phyloP scores from a whole-genome alignment of 2,797 vertebrate genomes.

The Sciurus vulgaris region DNA sequence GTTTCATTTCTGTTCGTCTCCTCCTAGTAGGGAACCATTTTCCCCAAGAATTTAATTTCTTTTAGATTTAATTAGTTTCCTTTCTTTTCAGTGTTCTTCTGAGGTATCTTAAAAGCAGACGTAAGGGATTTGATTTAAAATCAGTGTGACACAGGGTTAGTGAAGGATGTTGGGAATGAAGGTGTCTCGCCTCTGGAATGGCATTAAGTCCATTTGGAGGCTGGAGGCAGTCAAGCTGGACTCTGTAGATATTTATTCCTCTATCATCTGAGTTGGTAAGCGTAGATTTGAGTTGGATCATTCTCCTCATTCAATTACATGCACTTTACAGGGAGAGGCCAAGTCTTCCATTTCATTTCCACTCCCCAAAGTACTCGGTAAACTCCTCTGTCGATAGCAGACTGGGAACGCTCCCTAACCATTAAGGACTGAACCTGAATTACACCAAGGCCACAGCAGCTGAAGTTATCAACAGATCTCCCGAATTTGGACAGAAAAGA shows the following conservation, averaged over 20 bases:
- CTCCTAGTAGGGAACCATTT: neutral
- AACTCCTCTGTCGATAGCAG: neutral
- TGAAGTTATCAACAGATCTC: slow-evolving; percentile 41
- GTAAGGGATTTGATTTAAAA: slow-evolving; percentile 61
- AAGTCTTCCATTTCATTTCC: slow-evolving; percentile 56
- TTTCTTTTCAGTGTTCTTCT: slow-evolving; percentile 37
- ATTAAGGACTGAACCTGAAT: neutral
- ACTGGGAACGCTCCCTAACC: neutral
- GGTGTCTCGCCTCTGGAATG: neutral
- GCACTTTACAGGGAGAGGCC: slow-evolving; percentile 29
- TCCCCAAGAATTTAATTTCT: slow-evolving; percentile 64
- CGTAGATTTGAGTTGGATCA: neutral
- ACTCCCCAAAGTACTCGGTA: neutral
- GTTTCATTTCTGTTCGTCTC: slow-evolving; percentile 3
- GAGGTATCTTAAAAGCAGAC: slow-evolving; percentile 60
- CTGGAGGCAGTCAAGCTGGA: neutral
- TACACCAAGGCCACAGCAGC: neutral
- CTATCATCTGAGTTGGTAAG: neutral
- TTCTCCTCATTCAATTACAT: slow-evolving; percentile 35
- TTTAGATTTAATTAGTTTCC: slow-evolving; percentile 55
- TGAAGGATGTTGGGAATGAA: neutral
- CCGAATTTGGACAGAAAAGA: neutral
- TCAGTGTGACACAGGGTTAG: neutral
- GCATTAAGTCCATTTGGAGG: neutral
- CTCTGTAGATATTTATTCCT: slow-evolving; percentile 6